Evolutionary conservation across 2,888 invertebrate genomes (phyloP).

Genomic region (Heliconius erato): DNA sequence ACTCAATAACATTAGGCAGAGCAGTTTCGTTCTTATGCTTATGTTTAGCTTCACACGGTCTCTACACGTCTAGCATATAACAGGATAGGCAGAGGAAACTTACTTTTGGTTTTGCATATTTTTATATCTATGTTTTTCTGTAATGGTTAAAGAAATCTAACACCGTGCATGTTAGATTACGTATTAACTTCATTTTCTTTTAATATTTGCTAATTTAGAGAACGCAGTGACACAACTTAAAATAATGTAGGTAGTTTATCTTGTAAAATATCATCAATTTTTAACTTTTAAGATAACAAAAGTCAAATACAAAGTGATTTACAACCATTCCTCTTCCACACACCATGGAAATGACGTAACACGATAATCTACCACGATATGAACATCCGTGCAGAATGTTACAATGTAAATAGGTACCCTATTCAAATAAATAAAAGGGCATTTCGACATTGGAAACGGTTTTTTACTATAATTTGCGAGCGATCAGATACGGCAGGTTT

Average conservation of each 20-base stretch:
- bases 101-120: no score
- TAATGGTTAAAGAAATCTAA: no score
- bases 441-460: conserved; percentile 19
- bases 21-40: no score
- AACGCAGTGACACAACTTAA: no score
- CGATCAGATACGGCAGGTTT: conserved; percentile 37
- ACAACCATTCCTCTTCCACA: background rate
- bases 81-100: no score
- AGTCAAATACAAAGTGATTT: background rate
- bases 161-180: no score
- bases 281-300: background rate
- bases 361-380: conserved; percentile 6
- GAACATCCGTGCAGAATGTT: conserved; percentile 7
- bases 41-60: no score
- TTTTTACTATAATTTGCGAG: conserved; percentile 24
- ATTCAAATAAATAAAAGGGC: conserved; percentile 7
- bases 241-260: background rate
- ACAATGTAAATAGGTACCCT: background rate
- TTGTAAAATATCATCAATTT: background rate
- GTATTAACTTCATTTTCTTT: no score
- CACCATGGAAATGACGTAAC: background rate
- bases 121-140: no score
- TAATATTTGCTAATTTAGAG: no score
- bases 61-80: no score
- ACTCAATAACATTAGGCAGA: no score